Conservation (phyloP, 2,797 vertebrate genomes). For the Lateolabrax maculatus region DNA sequence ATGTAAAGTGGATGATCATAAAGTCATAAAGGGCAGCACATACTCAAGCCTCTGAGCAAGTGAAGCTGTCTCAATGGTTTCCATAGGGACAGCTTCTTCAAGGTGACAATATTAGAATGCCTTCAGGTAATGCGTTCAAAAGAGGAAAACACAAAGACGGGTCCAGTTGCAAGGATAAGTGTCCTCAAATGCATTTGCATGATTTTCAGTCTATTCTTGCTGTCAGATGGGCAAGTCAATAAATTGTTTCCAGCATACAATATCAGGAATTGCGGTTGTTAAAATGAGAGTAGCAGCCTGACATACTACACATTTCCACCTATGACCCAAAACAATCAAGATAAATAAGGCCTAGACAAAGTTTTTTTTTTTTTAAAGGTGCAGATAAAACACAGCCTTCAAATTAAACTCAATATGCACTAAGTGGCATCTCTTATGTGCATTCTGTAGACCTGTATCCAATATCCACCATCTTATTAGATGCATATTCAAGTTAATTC, state of each 20-base stretch:
- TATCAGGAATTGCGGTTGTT: slow-evolving; percentile 3
- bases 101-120: slow-evolving; percentile 9
- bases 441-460: neutral
- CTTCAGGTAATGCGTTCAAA: slow-evolving; percentile 4
- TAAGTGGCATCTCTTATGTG: neutral
- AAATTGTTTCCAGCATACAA: slow-evolving; percentile 30
- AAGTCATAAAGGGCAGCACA: neutral
- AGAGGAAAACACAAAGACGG: neutral
- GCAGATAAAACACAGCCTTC: neutral
- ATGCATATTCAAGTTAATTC: neutral
- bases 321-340: no score
- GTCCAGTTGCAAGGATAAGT: slow-evolving; percentile 14
- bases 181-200: slow-evolving; percentile 35
- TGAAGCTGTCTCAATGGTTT: slow-evolving; percentile 4
- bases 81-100: slow-evolving; percentile 8
- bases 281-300: neutral
- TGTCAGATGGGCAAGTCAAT: slow-evolving; percentile 30
- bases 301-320: neutral
- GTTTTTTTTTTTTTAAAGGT: neutral
- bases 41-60: neutral
- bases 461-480: neutral
- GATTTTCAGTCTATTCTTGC: slow-evolving; percentile 40
- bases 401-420: neutral
- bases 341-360: neutral
- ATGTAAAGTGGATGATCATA: slow-evolving; percentile 1